Base-by-base conservation (phyloP, 2,113 vertebrate species). In the Crocuta crocuta region DNA sequence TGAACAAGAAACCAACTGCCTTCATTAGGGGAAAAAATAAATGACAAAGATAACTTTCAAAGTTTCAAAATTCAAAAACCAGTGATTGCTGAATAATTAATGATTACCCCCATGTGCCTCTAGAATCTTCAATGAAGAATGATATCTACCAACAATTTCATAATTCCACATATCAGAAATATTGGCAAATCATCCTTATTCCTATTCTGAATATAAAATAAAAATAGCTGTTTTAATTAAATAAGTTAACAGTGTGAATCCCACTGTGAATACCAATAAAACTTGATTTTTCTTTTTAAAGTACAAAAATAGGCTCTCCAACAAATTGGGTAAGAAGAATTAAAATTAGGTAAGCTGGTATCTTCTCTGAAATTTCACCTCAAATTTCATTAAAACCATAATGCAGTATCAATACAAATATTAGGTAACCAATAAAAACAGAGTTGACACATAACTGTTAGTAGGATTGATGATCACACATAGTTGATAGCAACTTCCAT, bases 401-500 rank as follows among this genome's bases (percentile, higher is more conserved):
- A 58, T 50, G 66, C 61, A 79, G 94, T 96, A 58, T 53, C 73
- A 85, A 90, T 80, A 79, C 80, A 89, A 78, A 86, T 93, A 74
- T 28, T n/a, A 95, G 33, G 17, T 71, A 87, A 48, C 63, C 66
- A 85, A 92, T 63, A 95, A 95, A 93, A 92, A 81, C 63, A 90
- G 61, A 66, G 58, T 28, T 58, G 58, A 91, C 80, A 95, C 9
- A 12, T 31, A 90, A 70, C 58, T 81, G 24, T 88, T 87, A 83
- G 76, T 17, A 78, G 35, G 28, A 86, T 4, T 61, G 91, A 86
- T 74, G 31, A 66, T 33, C 71, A 91, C 0, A 4, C 45, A 73
- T 10, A 68, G 76, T 24, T 78, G 86, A 95, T 95, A 87, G 90
- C 66, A 96, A 95, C 78, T 94, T 86, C 70, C 94, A 94, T 16